Base-by-base conservation (phyloP, 2,113 vertebrate species). In the Embiotoca jacksoni region DNA sequence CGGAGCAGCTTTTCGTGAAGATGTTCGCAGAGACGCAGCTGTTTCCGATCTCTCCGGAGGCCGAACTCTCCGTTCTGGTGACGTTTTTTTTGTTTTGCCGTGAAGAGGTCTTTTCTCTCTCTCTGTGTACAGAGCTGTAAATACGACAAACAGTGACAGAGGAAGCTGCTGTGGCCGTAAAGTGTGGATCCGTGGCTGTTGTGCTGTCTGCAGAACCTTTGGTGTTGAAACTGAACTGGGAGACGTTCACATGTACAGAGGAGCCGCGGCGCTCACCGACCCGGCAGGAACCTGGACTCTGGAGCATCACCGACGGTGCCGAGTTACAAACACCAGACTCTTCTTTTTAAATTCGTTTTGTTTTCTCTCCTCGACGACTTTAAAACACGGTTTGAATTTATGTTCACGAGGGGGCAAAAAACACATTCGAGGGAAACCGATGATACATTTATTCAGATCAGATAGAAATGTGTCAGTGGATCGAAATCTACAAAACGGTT, bases 91-190 rank as follows among this genome's bases (percentile, higher is more conserved):
- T 72, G 73, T 80, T 69, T 77, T 60, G 66, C 78, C 11, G 59
- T 75, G 61, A 64, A 79, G 70, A 87, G 50, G 31, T 71, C 7
- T 63, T 89, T 78, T 75, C 63, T 75, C 78, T 72, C 75, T 75
- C 63, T 75, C 78, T 72, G 60, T 94, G 93, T 94, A 93, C 88
- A 94, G 82, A 88, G 76, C 80, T 95, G 93, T 95, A 95, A 93
- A 95, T 94, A 95, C 56, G 36, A 81, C 76, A 67, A 81, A 82
- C 84, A 72, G 68, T 82, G 85, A 81, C 55, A 62, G 52, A 70
- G 61, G 36, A 58, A 70, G 32, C 78, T 70, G 81, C 72, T 59
- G 83, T 67, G 79, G 78, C 74, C 23, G 37, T 30, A 6, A 23
- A 41, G 54, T 49, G 76, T 58, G 72, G 64, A 89, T 61, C 85